Percentiles rank a stretch among this genome's conserved stretches.
phyloP scores from a whole-genome alignment of 2,797 vertebrate species.

The Hypotaenidia okinawae region DNA sequence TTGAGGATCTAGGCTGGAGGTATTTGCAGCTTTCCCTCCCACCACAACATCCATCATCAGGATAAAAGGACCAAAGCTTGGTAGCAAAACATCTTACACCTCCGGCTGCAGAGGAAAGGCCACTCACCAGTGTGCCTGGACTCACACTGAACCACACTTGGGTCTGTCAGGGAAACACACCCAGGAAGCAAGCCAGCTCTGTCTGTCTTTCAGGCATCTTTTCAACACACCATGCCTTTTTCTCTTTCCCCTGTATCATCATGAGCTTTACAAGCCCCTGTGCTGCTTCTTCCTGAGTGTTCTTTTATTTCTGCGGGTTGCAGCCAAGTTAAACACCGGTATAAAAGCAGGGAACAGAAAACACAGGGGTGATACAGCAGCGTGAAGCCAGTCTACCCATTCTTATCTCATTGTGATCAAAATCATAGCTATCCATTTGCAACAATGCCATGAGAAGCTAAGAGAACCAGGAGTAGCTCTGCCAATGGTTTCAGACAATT shows the following conservation, averaged over 20 bases:
- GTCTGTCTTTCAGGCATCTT: background rate
- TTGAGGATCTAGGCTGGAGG: background rate
- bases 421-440: background rate
- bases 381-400: background rate
- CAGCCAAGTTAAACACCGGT: background rate
- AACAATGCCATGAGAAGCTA: background rate
- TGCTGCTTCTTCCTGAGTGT: background rate
- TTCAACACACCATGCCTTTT: background rate
- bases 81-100: background rate
- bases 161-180: background rate
- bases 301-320: background rate
- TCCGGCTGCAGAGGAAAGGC: background rate
- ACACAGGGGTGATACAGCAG: background rate
- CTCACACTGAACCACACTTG: background rate
- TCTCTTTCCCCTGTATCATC: background rate
- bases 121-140: background rate
- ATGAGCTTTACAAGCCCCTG: background rate
- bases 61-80: background rate
- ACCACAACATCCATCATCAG: background rate
- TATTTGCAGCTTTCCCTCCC: background rate
- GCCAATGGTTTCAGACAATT: background rate
- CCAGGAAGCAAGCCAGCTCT: background rate
- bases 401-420: background rate
- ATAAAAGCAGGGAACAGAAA: background rate
- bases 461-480: background rate